Base-by-base conservation (phyloP, 2,797 vertebrate genomes). In the Pogonophryne albipinna region DNA sequence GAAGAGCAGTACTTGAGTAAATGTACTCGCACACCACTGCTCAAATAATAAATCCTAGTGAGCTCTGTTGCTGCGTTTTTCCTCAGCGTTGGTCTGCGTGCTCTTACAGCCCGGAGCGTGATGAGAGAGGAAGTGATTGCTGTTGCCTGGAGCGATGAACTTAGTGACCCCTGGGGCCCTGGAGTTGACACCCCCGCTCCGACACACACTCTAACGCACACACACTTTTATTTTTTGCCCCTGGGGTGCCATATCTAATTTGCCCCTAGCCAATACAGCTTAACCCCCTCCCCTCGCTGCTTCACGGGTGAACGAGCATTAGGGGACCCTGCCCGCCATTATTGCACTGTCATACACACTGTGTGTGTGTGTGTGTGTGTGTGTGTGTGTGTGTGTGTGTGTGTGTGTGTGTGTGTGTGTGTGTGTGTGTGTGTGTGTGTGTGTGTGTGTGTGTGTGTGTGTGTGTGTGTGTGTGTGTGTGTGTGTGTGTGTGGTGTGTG, bases 211-310 rank as follows among this genome's bases (percentile, higher is more conserved):
- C 56, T 38, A 59, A 60, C 71, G n/a, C 74, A 45, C 71, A 79
- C 74, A 87, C 76, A 76, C 69, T 89, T 84, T 83, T 83, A 27
- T 74, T 17, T 73, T 79, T 57, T 85, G 82, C 89, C 91, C 90
- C 88, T 73, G 65, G 80, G 91, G 87, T 93, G 87, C 87, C 89
- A 87, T 86, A 84, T 86, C 87, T 93, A 92, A 93, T 93, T 93
- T 93, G 90, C 90, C 94, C 90, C 92, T 34, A 93, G 92, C 89
- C 88, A 86, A 89, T 84, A 93, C 92, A 93, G 81, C 92, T 94
- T 94, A 94, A 94, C 91, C 92, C 92, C 88, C 90, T 89, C 90
- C 87, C 86, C 82, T 88, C 66, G 3, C 44, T 65, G 79, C 77
- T 53, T 61, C 79, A 88, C 16, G 92, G 91, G 90, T 92, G 90